These are phyloP conservation scores for Erinaceus europaeus DNA, from an alignment of 2,113 vertebrate genomes.

Conservation along the genomic window DNA sequence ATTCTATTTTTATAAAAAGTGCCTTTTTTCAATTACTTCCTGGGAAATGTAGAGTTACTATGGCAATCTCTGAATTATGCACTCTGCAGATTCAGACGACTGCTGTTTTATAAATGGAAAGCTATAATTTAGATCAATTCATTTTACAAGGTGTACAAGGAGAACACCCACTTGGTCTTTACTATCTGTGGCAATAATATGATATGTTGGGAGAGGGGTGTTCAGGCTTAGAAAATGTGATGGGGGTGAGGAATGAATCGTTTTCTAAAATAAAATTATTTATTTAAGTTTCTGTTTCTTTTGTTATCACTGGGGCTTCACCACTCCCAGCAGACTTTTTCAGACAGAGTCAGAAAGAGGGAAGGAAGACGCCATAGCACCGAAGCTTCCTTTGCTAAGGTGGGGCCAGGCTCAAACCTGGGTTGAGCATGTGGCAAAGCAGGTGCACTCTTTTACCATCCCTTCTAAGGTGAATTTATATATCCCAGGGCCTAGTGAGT, in stretches of 20 bases:
- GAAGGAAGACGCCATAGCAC: no score
- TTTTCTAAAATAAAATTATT: no score
- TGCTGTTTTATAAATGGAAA: conserved; percentile 72
- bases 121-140: conserved; percentile 76
- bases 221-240: background rate
- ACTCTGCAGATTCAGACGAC: conserved; percentile 50
- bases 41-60: conserved; percentile 64
- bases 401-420: no score
- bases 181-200: conserved; percentile 30
- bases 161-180: conserved; percentile 45
- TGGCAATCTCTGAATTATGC: conserved; percentile 59
- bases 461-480: background rate
- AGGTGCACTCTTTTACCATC: no score
- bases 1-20: conserved; percentile 75
- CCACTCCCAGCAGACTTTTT: no score
- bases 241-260: background rate
- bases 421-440: no score
- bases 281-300: no score
- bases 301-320: no score
- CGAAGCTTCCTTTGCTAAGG: no score
- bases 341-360: no score
- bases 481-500: background rate
- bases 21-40: conserved; percentile 64
- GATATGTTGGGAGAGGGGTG: background rate
- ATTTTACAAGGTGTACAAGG: conserved; percentile 50